Conservation (phyloP, 1,140 invertebrate genomes). For the Bombus vancouverensis region DNA sequence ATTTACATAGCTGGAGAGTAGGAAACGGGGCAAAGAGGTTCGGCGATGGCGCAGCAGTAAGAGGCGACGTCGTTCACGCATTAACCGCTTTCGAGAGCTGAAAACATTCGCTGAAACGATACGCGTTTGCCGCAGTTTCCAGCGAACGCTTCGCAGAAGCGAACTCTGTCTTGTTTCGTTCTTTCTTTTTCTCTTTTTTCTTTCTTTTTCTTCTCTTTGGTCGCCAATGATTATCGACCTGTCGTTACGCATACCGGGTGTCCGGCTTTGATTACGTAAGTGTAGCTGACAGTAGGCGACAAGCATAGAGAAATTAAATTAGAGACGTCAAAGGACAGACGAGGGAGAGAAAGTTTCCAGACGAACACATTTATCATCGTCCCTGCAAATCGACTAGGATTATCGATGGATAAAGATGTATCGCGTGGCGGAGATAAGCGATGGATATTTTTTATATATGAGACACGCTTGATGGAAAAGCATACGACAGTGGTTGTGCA, state of each 20-base stretch:
- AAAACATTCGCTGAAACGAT: background rate
- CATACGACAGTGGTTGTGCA: too few relatives aligned
- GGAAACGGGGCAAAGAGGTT: background rate
- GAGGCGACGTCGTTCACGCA: background rate
- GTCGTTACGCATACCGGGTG: background rate
- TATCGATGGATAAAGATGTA: too few relatives aligned
- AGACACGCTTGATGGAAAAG: too few relatives aligned
- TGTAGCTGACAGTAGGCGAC: too few relatives aligned
- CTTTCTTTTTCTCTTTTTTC: background rate
- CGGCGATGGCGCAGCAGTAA: background rate
- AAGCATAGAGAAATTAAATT: background rate
- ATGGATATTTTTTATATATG: too few relatives aligned
- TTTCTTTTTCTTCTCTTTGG: too few relatives aligned
- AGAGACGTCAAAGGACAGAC: too few relatives aligned
- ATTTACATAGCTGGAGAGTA: slow-evolving; percentile 52
- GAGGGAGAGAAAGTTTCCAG: too few relatives aligned
- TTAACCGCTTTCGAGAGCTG: background rate
- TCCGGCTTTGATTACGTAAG: background rate
- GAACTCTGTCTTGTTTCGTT: background rate
- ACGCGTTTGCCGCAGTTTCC: background rate
- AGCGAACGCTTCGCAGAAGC: background rate
- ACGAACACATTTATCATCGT: too few relatives aligned
- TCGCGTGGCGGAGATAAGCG: too few relatives aligned
- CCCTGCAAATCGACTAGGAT: too few relatives aligned
- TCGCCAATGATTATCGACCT: background rate